phyloP scores from a whole-genome alignment of 2,888 invertebrate genomes.

The Yponomeuta evonymella region DNA sequence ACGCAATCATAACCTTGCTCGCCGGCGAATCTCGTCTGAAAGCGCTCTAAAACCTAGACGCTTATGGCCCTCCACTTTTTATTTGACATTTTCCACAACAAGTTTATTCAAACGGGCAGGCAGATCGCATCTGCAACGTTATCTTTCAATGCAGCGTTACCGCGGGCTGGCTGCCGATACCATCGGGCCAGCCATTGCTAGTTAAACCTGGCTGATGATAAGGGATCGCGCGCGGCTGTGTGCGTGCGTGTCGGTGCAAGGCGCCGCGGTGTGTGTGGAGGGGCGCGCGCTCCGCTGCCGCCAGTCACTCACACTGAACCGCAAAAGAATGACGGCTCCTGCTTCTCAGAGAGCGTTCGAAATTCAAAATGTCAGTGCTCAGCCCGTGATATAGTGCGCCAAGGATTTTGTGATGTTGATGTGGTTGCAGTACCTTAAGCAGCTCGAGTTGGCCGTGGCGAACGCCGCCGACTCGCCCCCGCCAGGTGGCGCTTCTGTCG shows the following conservation, averaged over 20 bases:
- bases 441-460: constrained; percentile 63
- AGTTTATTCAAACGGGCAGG: constrained; percentile 73
- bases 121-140: constrained; percentile 72
- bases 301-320: constrained; percentile 73
- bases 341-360: constrained; percentile 27
- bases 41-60: constrained; percentile 27
- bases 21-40: constrained; percentile 10
- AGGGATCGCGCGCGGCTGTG: constrained; percentile 58
- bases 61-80: constrained; percentile 69
- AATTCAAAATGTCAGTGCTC: constrained; percentile 5
- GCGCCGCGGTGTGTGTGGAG: constrained; percentile 49
- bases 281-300: constrained; percentile 49
- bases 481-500: constrained; percentile 53
- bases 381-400: background rate
- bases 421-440: constrained; percentile 68
- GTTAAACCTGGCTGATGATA: constrained; percentile 68
- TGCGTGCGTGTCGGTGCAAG: constrained; percentile 36
- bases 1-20: constrained; percentile 3
- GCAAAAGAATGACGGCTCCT: constrained; percentile 69
- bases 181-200: constrained; percentile 67
- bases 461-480: constrained; percentile 47
- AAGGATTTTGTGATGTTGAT: constrained; percentile 61
- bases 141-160: constrained; percentile 76
- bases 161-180: constrained; percentile 68
- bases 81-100: constrained; percentile 76